A percentile compares a stretch with the other conserved stretches of the same genome.
Evolutionary conservation across 1,140 invertebrate genomes (phyloP).

Genomic region (Aphelenchoides besseyi): DNA sequence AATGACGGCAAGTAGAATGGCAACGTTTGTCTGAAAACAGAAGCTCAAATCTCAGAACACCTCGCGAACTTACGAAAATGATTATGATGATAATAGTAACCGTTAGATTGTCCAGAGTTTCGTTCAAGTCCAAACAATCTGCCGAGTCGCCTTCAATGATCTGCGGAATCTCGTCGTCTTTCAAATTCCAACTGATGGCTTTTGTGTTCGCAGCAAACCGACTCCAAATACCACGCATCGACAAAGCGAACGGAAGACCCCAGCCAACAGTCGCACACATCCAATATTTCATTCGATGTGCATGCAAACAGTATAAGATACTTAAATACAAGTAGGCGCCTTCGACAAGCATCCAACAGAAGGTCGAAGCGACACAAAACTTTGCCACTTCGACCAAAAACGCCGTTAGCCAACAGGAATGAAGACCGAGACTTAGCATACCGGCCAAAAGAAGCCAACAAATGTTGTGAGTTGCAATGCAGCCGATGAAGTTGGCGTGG

Average conservation of each 20-base stretch:
- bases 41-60: too few relatives aligned
- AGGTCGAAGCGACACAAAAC: constrained; percentile 13
- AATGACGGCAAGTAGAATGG: constrained; percentile 12
- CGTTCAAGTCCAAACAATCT: constrained; percentile 9
- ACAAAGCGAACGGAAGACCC: constrained; percentile 19
- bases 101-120: constrained; percentile 6
- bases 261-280: constrained; percentile 12
- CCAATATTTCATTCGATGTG: constrained; percentile 17
- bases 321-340: constrained; percentile 20
- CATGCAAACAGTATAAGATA: constrained; percentile 14
- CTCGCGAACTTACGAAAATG: constrained; percentile 18
- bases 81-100: constrained; percentile 15
- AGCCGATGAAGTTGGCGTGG: constrained; percentile 18
- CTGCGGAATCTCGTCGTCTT: neutral
- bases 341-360: constrained; percentile 23
- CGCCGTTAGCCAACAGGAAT: neutral
- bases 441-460: neutral
- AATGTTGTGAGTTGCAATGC: constrained; percentile 18
- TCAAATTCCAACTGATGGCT: neutral
- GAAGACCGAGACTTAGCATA: neutral
- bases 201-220: neutral
- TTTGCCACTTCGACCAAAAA: constrained; percentile 7
- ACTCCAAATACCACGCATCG: neutral
- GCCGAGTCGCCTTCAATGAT: neutral
- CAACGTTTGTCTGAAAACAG: constrained; percentile 7